Percentiles rank a stretch among this genome's conserved stretches.
Evolutionary conservation across 2,113 vertebrate genomes (phyloP).

Genomic region (Cranoglanis bouderius): DNA sequence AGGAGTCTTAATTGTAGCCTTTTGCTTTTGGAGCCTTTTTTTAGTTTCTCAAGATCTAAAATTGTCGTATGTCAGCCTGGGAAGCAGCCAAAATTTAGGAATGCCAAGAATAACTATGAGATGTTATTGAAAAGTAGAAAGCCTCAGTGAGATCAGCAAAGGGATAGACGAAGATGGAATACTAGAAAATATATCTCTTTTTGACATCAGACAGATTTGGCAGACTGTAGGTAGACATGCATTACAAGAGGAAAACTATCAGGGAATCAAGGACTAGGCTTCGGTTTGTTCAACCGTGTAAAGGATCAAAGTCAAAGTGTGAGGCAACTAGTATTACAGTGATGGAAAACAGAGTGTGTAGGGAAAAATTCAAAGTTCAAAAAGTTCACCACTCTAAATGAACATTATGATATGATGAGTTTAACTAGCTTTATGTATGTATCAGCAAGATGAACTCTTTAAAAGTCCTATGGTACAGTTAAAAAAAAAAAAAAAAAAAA

Average conservation of each 20-base stretch:
- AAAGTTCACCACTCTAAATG: not conserved
- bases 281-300: not conserved
- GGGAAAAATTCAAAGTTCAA: not conserved
- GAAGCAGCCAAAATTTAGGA: not conserved
- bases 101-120: not conserved
- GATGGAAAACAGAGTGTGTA: not conserved
- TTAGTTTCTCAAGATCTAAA: not conserved
- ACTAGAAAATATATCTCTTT: not conserved
- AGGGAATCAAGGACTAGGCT: not conserved
- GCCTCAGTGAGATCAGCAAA: not conserved
- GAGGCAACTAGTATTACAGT: not conserved
- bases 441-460: not conserved
- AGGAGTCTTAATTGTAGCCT: not conserved
- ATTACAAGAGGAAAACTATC: slow-evolving; percentile 2
- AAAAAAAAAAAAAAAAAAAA: not conserved
- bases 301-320: not conserved
- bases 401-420: not conserved
- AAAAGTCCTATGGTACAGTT: not conserved
- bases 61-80: not conserved
- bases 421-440: no score
- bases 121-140: not conserved
- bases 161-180: not conserved
- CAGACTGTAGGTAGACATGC: not conserved
- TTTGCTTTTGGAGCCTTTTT: not conserved
- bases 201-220: not conserved